Conservation (phyloP, 2,888 invertebrate species). For the Drosophila ochracea region DNA sequence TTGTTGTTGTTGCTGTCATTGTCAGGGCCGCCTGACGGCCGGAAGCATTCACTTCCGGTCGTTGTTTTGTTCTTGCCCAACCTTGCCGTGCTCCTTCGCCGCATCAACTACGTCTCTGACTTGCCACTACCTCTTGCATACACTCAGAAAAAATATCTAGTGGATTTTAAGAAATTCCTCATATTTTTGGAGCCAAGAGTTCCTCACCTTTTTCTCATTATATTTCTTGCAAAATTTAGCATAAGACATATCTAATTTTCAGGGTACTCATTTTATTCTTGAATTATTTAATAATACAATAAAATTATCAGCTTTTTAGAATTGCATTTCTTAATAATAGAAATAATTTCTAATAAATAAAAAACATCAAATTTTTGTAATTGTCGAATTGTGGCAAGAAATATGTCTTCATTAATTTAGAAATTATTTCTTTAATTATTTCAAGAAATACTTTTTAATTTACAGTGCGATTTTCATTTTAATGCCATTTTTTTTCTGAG, state of each 20-base stretch:
- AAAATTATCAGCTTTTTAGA: background rate
- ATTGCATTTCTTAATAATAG: background rate
- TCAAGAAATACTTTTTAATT: background rate
- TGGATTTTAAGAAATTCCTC: background rate
- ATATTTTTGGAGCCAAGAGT: background rate
- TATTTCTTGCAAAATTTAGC: no score
- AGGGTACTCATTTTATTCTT: background rate
- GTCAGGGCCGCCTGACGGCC: conserved; percentile 21
- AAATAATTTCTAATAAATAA: background rate
- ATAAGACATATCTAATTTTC: no score
- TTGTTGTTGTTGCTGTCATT: conserved; percentile 15
- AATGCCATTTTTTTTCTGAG: background rate
- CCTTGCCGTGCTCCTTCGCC: conserved; percentile 4
- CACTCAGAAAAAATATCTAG: background rate
- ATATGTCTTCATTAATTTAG: background rate
- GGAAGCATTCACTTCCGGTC: conserved; percentile 20
- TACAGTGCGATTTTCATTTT: background rate
- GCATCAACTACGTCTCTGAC: background rate
- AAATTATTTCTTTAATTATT: background rate
- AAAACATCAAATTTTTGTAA: background rate
- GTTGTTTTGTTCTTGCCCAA: conserved; percentile 5
- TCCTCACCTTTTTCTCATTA: background rate
- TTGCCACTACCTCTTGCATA: background rate
- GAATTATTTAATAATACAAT: background rate
- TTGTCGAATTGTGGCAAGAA: background rate